Base-by-base conservation (phyloP, 1,140 invertebrate species). In the Bombus waltoni region DNA sequence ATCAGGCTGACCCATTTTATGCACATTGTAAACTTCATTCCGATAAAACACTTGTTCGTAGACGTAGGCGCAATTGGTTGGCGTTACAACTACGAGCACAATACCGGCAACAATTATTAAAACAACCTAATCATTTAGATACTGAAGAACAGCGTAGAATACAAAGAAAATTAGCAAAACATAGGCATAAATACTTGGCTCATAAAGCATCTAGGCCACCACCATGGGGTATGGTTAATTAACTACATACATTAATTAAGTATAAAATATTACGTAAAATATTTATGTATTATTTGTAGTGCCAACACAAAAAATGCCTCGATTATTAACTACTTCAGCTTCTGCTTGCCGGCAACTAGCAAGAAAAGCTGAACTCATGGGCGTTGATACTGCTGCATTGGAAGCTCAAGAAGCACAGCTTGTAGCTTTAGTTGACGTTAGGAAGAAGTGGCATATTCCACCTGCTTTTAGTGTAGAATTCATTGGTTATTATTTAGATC, bases 1-100 rank as follows among this genome's bases (percentile, higher is more conserved):
- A 99, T 92, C 98, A 99, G 91, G 98, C 98, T 1, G 99, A 99
- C 96, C 98, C 99, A 1, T 99, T 99, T 94, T 99, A 99, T 95
- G 99, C 98, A 1, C 98, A 99, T 93, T 99, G 99, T 93, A 98
- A 98, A 95, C 96, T 99, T 42, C 98, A 99, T 94, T 98, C 98
- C 0, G 98, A 98, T 91, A 98, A 98, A 93, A 96, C 97, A 18
- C 95, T 98, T 47, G 97, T 98, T 22, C 97, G 97, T 93, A 96
- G 97, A 93, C 96, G 98, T n/a, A 97, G 97, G 93, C 96, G 98
- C 5, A 99, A 99, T 94, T 99, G 98, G 96, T 95, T 99, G 71
- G 98, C 98, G 8, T 95, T 99, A 35, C 98, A 99, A 91, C 95
- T 98, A 32, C 96, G 98, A 81, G 97, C 97, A 73, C 96, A 97